Evolutionary conservation across 2,888 invertebrate species (phyloP), one percentile per base, ranked within the genome.

Genomic region (Eudasyphora cyanicolor): DNA sequence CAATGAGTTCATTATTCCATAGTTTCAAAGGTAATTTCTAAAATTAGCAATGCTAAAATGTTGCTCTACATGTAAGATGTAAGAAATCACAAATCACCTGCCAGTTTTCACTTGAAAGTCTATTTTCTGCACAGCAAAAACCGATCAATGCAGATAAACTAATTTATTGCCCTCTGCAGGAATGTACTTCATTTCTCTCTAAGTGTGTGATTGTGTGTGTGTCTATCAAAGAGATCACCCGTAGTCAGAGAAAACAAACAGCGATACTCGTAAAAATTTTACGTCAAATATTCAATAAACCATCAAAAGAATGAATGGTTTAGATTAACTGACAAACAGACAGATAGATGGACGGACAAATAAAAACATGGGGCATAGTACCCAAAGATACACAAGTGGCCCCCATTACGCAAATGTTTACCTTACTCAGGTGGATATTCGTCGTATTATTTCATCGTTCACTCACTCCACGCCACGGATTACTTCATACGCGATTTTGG

Each of bases 191-290:
- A n/a, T 29, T 19, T 49, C 4, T 49, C 49, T 49, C 49, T n/a
- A n/a, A n/a, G 49, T 17, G 17, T 51, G 51, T 17, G 3, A 17
- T 8, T n/a, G 5, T 51, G 51, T 21, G 14, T 6, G 2, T 38
- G 67, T 67, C 38, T 42, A 67, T 67, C 42, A 67, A 67, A 19
- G 67, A 21, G 29, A 67, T 38, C 42, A 8, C 67, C 42, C 67
- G 67, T 24, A 21, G 67, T 14, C 7, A 2, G 14, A 14, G 67
- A 67, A 67, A 67, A 21, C 42, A 67, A 67, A 67, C 64, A 64
- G 10, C 12, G 21, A 24, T 35, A 7, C 10, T n/a, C 17, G 17
- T 17, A 51, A 7, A 2, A 21, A 21, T 21, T 3, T 51, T 57
- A 57, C 14, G 57, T 14, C 27, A 27, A 57, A 57, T 27, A 57